Conservation (phyloP, 2,113 vertebrate species). For the Paramisgurnus dabryanus region DNA sequence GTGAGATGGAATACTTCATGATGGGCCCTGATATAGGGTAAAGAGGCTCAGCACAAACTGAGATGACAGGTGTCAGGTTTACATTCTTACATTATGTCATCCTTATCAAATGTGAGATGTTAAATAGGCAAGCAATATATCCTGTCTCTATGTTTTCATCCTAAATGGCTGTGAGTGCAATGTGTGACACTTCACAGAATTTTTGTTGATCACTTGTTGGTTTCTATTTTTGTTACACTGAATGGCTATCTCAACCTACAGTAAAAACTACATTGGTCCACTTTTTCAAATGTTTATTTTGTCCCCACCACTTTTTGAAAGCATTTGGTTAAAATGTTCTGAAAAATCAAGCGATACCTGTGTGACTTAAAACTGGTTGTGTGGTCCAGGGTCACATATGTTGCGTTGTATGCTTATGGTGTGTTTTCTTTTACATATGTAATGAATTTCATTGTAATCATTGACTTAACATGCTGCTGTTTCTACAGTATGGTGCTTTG, state of each 20-base stretch:
- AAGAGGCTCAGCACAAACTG: conserved; percentile 18
- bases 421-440: too few species aligned
- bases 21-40: background rate
- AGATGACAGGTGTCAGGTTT: conserved; percentile 35
- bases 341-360: too few species aligned
- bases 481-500: too few species aligned
- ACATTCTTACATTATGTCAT: background rate
- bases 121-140: conserved; percentile 5
- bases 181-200: background rate
- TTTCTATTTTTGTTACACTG: background rate
- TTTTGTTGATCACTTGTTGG: background rate
- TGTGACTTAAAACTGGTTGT: too few species aligned
- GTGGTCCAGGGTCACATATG: too few species aligned
- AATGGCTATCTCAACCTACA: background rate
- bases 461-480: too few species aligned
- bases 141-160: background rate
- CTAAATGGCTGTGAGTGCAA: conserved; percentile 23
- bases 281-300: too few species aligned
- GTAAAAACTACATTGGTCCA: background rate
- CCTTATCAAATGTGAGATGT: background rate
- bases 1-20: background rate
- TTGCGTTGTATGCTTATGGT: too few species aligned
- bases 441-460: too few species aligned
- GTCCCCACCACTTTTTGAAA: too few species aligned
- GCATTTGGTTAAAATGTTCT: too few species aligned